These are phyloP conservation scores for Hippopotamyrus pictus DNA, from an alignment of 2,797 vertebrate species.

Conservation along the genomic window DNA sequence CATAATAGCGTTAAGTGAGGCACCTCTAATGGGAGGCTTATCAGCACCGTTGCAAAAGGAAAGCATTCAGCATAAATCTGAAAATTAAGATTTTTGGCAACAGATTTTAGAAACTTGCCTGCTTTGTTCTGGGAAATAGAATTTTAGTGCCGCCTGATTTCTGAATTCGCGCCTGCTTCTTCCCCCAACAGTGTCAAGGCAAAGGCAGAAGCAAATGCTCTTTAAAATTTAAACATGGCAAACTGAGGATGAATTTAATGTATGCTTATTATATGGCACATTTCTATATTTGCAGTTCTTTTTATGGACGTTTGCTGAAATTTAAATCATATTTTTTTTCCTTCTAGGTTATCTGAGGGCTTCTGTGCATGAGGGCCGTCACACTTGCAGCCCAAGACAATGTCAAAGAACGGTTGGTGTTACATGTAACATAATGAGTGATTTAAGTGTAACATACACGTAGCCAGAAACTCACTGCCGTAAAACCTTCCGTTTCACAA, in stretches of 20 bases:
- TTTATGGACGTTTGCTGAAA: not conserved
- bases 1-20: not conserved
- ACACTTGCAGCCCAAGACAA: not conserved
- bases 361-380: not conserved
- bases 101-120: not conserved
- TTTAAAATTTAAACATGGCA: not conserved
- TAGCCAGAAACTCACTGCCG: not conserved
- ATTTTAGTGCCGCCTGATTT: not conserved
- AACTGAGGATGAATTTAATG: not conserved
- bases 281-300: not conserved
- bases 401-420: not conserved
- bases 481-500: not conserved
- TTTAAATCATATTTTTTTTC: not conserved
- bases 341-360: not conserved
- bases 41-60: constrained; percentile 10
- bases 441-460: not conserved
- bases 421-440: not conserved
- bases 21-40: not conserved
- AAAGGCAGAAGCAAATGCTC: not conserved
- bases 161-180: not conserved
- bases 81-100: constrained; percentile 3
- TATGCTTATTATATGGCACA: not conserved
- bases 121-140: constrained; percentile 4
- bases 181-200: not conserved
- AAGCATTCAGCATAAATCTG: not conserved